phyloP scores from a whole-genome alignment of 2,888 invertebrate species.

The Stictocephala bisonia region DNA sequence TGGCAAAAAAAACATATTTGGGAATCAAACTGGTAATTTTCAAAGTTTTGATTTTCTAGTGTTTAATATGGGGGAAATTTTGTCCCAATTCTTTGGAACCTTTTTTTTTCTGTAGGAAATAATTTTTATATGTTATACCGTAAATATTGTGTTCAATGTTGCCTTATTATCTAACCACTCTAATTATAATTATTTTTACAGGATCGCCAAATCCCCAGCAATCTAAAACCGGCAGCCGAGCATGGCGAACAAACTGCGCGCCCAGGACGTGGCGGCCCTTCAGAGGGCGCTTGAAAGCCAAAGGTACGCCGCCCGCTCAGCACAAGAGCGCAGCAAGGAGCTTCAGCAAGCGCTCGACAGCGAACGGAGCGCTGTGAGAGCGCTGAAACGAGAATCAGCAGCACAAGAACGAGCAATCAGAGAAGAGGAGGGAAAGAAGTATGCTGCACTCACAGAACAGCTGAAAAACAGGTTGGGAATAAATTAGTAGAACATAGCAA shows the following conservation, averaged over 20 bases:
- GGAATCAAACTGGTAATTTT: too few species aligned
- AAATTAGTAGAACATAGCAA: too few species aligned
- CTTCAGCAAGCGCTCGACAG: constrained; percentile 48
- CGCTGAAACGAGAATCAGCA: constrained; percentile 37
- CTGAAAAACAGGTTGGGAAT: constrained; percentile 46
- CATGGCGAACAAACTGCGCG: constrained; percentile 14
- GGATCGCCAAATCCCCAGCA: constrained; percentile 21
- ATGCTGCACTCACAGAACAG: constrained; percentile 35
- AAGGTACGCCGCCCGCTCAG: constrained; percentile 25
- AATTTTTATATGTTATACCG: too few species aligned
- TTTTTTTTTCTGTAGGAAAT: too few species aligned
- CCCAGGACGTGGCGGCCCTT: constrained; percentile 42
- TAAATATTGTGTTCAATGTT: too few species aligned
- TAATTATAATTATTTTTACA: neutral
- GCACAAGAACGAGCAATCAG: constrained; percentile 36
- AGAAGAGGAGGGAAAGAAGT: constrained; percentile 44
- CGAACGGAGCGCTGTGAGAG: constrained; percentile 49
- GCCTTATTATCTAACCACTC: too few species aligned
- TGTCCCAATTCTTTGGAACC: too few species aligned
- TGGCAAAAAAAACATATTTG: too few species aligned
- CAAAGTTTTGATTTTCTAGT: too few species aligned
- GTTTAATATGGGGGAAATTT: too few species aligned
- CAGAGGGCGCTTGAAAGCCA: constrained; percentile 44
- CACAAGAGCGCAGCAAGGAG: constrained; percentile 37
- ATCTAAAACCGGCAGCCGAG: constrained; percentile 45